Base-by-base conservation (phyloP, 1,140 invertebrate genomes). In the Pseudobourletiella spinata region DNA sequence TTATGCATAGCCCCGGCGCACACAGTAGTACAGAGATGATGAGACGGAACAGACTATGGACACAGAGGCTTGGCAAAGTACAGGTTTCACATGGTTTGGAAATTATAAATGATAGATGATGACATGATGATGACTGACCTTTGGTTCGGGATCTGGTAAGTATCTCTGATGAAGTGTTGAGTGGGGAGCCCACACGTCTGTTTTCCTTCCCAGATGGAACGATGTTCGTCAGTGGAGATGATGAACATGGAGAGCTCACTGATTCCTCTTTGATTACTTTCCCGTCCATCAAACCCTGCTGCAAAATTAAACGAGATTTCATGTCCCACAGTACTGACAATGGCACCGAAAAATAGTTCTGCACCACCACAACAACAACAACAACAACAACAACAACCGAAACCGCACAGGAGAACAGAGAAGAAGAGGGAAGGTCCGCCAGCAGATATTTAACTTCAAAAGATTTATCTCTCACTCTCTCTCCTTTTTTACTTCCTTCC, bases 261-360 rank as follows among this genome's bases (percentile, higher is more conserved):
- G 57, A 60, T 64, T 69, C 67, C 28, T 69, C 67, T 64, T 69
- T 69, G 42, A 69, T 69, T 28, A 66, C 62, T 64, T 69, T 69
- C 48, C 67, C 67, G 63, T 69, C 67, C 67, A 69, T 69, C 46
- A 63, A 61, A 43, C 61, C 67, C 44, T 64, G 58, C 57, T 69
- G 63, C 25, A 69, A 69, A 63, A 69, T 62, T n/a, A 65, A 35
- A 63, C 67, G 60, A 57, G 63, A 68, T 68, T 65, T 63, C 63
- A 62, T 65, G 29, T 58, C 32, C n/a, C 48, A 29, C 8, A 25
- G 44, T 50, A n/a, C 14, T 14, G 4, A n/a, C 44, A 22, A 14
- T 18, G 3, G 15, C 35, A 4, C 28, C 25, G 24, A 16, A 46
- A n/a, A 4, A n/a, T 59, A 25, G 39, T 48, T 15, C 18, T 29